Percentiles rank a stretch among this genome's conserved stretches.
Conservation (phyloP, 37 sponge, comb jelly and placozoan species). For the Ianthella basta region DNA sequence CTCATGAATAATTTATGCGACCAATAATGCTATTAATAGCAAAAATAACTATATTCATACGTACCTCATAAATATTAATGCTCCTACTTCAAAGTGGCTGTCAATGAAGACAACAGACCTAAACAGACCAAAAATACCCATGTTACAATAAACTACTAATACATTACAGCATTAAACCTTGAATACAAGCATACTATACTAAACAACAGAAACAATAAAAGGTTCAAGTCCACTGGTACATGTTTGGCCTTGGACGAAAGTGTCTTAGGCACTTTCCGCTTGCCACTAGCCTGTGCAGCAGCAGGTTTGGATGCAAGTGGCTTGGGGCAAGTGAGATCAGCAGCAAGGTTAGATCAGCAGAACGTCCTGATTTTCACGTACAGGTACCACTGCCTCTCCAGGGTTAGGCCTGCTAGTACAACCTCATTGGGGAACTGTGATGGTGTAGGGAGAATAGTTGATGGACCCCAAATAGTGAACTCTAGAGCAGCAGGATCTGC, state of each 20-base stretch:
- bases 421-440: conserved; percentile 5
- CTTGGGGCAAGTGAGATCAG: neutral
- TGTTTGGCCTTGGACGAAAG: neutral
- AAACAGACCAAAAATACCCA: no score
- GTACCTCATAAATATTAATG: no score
- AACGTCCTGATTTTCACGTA: conserved; percentile 35
- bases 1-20: no score
- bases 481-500: neutral
- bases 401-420: conserved; percentile 1
- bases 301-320: neutral
- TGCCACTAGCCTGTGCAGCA: neutral
- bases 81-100: no score
- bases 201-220: no score
- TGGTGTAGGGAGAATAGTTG: neutral
- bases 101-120: no score
- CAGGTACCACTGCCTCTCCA: conserved; percentile 30
- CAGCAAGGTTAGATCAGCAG: neutral
- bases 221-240: neutral
- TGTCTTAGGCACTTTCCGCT: neutral
- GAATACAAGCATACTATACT: no score
- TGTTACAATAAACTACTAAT: no score
- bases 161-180: no score
- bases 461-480: neutral
- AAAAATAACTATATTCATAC: no score
- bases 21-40: no score